A percentile compares a stretch with the other conserved stretches of the same genome.
Evolutionary conservation across 2,797 vertebrate species (phyloP).

Genomic region (Spea hammondii): DNA sequence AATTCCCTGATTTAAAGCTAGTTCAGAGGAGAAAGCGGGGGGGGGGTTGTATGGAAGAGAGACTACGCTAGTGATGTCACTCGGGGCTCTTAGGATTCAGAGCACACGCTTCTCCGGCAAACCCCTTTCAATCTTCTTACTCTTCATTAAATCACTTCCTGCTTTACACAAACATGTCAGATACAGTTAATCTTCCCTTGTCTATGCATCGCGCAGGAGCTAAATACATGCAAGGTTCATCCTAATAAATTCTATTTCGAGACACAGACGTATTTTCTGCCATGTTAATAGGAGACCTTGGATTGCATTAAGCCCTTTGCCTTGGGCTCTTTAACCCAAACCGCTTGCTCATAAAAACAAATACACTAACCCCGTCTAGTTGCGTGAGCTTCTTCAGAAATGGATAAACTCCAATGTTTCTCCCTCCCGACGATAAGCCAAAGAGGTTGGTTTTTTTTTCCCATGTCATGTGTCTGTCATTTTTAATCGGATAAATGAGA

Average conservation of each 20-base stretch:
- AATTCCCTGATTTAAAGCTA: conserved; percentile 57
- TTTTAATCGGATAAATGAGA: background rate
- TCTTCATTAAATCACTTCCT: conserved; percentile 56
- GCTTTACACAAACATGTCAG: conserved; percentile 52
- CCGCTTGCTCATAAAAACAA: background rate
- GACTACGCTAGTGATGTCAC: conserved; percentile 50
- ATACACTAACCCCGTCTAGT: background rate
- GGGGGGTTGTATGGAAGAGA: background rate
- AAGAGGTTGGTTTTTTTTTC: background rate
- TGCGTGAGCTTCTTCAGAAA: background rate
- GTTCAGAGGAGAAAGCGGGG: conserved; percentile 49
- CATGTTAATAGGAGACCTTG: background rate
- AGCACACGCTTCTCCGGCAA: conserved; percentile 48
- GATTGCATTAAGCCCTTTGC: background rate
- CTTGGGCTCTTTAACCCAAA: background rate
- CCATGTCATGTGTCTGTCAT: background rate
- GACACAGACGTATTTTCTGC: background rate
- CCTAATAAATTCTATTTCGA: background rate
- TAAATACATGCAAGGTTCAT: conserved; percentile 9
- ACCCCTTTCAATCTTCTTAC: conserved; percentile 53
- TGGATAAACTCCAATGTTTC: background rate
- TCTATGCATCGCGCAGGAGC: background rate
- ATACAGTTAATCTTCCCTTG: conserved; percentile 40
- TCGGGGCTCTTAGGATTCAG: conserved; percentile 55
- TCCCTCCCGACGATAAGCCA: background rate